phyloP scores from a whole-genome alignment of 2,888 invertebrate genomes.

The Poecilobothrus nobilitatus region DNA sequence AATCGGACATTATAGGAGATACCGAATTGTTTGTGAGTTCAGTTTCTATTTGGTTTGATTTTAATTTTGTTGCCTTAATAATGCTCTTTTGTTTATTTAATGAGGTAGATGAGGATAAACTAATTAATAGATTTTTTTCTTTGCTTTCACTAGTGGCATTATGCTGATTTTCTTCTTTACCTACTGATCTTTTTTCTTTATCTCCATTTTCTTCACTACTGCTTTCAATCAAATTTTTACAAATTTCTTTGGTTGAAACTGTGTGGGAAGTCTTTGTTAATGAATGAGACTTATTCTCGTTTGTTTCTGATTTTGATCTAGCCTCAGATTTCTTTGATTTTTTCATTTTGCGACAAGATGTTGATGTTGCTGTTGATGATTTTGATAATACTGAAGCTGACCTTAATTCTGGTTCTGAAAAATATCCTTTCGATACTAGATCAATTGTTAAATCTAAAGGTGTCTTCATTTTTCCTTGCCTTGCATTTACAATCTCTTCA shows the following conservation, averaged over 20 bases:
- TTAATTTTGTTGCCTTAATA: background rate
- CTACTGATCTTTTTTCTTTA: no score
- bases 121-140: background rate
- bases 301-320: conserved; percentile 46
- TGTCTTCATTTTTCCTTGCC: conserved; percentile 28
- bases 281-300: conserved; percentile 36
- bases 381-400: conserved; percentile 19
- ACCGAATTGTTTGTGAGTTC: background rate
- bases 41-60: background rate
- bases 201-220: background rate
- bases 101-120: conserved; percentile 10
- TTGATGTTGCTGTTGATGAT: background rate
- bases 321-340: conserved; percentile 26
- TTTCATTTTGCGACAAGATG: conserved; percentile 23
- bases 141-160: background rate
- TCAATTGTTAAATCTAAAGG: conserved; percentile 32
- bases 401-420: conserved; percentile 41
- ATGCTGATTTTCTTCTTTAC: background rate
- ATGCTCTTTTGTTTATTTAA: background rate
- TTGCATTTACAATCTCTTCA: conserved; percentile 27
- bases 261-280: background rate
- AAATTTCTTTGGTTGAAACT: background rate
- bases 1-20: background rate
- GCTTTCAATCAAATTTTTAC: background rate
- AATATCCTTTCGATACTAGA: conserved; percentile 38